Evolutionary conservation across 2,113 vertebrate species (phyloP).

Genomic region (Calcarius ornatus): DNA sequence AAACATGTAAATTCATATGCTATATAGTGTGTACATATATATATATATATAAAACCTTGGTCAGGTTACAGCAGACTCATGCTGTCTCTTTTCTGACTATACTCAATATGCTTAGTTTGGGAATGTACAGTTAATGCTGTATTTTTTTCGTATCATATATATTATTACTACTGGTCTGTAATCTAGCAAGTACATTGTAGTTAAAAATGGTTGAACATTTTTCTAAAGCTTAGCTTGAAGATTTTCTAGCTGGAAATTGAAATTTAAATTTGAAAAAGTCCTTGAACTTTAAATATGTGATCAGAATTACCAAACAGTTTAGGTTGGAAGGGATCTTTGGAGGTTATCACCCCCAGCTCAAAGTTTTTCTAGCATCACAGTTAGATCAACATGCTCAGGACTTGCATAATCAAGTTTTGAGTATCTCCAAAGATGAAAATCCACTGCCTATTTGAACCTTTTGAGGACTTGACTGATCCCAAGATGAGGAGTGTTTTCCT

Average conservation of each 20-base stretch:
- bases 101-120: background rate
- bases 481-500: background rate
- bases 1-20: background rate
- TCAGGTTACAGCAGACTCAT: background rate
- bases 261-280: background rate
- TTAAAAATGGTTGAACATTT: background rate
- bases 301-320: background rate
- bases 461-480: background rate
- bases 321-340: background rate
- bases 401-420: background rate
- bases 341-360: background rate
- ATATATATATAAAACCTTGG: background rate
- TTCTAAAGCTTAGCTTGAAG: background rate
- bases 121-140: background rate
- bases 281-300: background rate
- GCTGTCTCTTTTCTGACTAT: background rate
- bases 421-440: background rate
- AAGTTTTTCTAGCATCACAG: background rate
- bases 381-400: background rate
- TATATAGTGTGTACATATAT: background rate
- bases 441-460: background rate
- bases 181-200: background rate
- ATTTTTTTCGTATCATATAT: background rate
- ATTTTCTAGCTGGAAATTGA: background rate
- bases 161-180: background rate